phyloP scores from a whole-genome alignment of 2,797 vertebrate genomes.

The Chrosomus eos region DNA sequence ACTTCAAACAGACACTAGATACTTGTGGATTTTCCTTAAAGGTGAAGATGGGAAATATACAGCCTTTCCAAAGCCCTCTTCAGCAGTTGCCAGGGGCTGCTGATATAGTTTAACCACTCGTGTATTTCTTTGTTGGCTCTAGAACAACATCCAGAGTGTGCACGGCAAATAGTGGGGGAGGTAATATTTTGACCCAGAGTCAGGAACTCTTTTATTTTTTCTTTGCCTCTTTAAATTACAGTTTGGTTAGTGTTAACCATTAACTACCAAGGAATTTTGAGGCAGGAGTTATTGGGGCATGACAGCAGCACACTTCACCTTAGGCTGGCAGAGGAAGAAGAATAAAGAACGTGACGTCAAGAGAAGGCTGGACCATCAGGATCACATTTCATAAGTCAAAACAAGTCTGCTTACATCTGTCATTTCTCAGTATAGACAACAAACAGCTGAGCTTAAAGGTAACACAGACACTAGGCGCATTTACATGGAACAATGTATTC shows the following conservation, averaged over 20 bases:
- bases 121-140: constrained; percentile 59
- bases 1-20: background rate
- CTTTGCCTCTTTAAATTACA: constrained; percentile 50
- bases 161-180: constrained; percentile 74
- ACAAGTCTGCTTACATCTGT: background rate
- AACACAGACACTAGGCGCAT: background rate
- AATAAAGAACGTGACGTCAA: constrained; percentile 3
- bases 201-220: constrained; percentile 58
- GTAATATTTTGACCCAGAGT: constrained; percentile 69
- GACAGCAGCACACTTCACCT: constrained; percentile 50
- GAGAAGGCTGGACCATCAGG: background rate
- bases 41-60: background rate
- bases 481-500: background rate
- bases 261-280: constrained; percentile 65
- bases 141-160: constrained; percentile 73
- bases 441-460: background rate
- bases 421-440: background rate
- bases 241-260: constrained; percentile 76
- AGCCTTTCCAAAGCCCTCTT: constrained; percentile 24
- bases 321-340: background rate
- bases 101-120: constrained; percentile 65
- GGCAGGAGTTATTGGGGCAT: constrained; percentile 61
- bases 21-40: background rate
- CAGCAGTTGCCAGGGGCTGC: constrained; percentile 57
- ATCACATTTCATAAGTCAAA: constrained; percentile 40